A percentile compares a stretch with the other conserved stretches of the same genome.
Conservation (phyloP, 2,113 vertebrate species). For the Collichthys lucidus region DNA sequence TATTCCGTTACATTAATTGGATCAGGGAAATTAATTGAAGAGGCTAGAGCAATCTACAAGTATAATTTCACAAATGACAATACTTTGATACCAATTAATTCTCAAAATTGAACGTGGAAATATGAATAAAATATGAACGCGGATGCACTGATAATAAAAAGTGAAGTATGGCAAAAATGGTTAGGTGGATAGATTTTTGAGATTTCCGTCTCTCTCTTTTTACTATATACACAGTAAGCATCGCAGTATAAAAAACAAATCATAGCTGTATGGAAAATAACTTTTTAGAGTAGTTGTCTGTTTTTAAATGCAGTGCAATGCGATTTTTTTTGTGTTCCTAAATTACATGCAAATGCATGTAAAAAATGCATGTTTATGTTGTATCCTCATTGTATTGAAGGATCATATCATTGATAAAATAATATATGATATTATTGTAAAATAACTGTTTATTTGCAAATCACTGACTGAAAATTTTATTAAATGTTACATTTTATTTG, state of each 20-base stretch:
- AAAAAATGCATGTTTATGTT: too few relatives aligned
- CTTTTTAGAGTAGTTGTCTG: too few relatives aligned
- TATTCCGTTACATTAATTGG: conserved; percentile 18
- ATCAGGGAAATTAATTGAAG: conserved; percentile 38
- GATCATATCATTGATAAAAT: too few relatives aligned
- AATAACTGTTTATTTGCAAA: too few relatives aligned
- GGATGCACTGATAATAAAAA: background rate
- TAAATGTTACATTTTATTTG: too few relatives aligned
- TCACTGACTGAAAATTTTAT: too few relatives aligned
- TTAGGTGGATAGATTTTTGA: background rate
- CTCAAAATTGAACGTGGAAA: background rate
- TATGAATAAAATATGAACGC: background rate
- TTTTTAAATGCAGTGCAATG: too few relatives aligned
- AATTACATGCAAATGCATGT: too few relatives aligned
- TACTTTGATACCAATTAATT: conserved; percentile 8
- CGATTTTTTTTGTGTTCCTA: too few relatives aligned
- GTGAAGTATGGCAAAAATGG: background rate
- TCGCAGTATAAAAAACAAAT: background rate
- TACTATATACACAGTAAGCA: background rate
- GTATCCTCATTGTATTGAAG: too few relatives aligned
- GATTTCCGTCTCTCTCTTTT: background rate
- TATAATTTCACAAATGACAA: conserved; percentile 19
- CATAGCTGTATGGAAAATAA: too few relatives aligned
- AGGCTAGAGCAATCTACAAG: background rate
- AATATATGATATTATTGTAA: too few relatives aligned